Evolutionary conservation across 2,797 vertebrate species (phyloP), one percentile per base, ranked within the genome.

Genomic region (Nyctibius grandis): DNA sequence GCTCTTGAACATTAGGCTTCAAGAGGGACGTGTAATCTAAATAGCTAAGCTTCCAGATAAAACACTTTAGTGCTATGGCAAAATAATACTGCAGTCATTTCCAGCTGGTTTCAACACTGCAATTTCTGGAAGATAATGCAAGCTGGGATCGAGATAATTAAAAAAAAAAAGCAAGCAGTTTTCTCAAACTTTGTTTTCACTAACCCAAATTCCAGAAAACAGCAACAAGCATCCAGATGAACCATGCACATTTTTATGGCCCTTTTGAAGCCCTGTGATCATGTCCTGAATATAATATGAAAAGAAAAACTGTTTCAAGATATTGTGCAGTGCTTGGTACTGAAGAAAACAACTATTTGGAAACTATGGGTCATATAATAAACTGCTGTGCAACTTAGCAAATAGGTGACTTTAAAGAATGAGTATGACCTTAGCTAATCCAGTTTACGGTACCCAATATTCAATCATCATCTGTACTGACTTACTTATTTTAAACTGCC

Each of bases 251-350:
- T 80, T 95, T 96, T 93, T 93, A 63, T 68, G 75, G 61, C 80
- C 83, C 42, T 68, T 68, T 36, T 92, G 69, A 95, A 94, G 88
- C 11, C 29, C 68, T 69, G 53, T 36, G 61, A 81, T 69, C 64
- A 28, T 9, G 29, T 63, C 81, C 73, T 77, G 42, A 51, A 50
- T 44, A 12, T 11, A 88, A 33, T 19, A 79, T 6, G n/a, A 89
- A 94, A 92, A 92, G 91, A 93, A 48, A 20, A 95, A 87, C 73
- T 80, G 67, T 82, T 94, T 82, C 48, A 93, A 87, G 85, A 72
- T 29, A 75, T 36, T 87, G 72, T 3, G 4, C 48, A 91, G 50
- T 42, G 18, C 80, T 86, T 64, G 45, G 42, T 74, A 77, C 50
- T 86, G 67, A 82, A 92, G 23, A 54, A 90, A 59, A 65, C 33